These are phyloP conservation scores for Leucophora obtusa DNA, from an alignment of 2,888 invertebrate species.

Conservation along the genomic window DNA sequence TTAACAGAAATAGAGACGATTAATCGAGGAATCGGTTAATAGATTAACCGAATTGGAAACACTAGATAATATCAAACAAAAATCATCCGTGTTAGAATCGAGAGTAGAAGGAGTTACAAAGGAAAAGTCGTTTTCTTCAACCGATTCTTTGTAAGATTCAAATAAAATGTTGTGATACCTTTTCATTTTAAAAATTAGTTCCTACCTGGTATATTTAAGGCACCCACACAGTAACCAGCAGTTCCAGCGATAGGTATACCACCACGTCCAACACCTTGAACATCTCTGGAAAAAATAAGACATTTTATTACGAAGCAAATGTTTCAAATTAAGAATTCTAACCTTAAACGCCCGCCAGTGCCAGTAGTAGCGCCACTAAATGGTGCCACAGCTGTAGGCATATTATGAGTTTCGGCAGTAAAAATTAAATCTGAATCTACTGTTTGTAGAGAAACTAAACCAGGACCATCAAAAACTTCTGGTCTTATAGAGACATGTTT, in stretches of 20 bases:
- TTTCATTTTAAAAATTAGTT: too few species aligned
- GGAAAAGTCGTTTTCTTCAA: too few species aligned
- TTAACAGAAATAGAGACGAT: too few species aligned
- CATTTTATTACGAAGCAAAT: not conserved
- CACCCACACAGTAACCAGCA: constrained; percentile 97
- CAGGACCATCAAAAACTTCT: constrained; percentile 80
- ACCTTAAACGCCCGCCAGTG: constrained; percentile 92
- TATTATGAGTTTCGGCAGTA: constrained; percentile 99
- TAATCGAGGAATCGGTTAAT: too few species aligned
- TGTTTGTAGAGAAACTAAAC: constrained; percentile 81
- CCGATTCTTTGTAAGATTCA: too few species aligned
- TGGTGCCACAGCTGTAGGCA: constrained; percentile 97
- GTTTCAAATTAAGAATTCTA: not conserved
- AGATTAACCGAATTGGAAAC: too few species aligned
- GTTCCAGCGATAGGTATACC: constrained; percentile 96
- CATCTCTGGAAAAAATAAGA: constrained; percentile 82
- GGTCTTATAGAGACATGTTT: constrained; percentile 85
- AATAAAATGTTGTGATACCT: too few species aligned
- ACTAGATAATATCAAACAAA: too few species aligned
- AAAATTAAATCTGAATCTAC: constrained; percentile 93
- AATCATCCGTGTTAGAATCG: too few species aligned
- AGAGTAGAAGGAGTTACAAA: too few species aligned
- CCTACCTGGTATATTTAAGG: constrained; percentile 91
- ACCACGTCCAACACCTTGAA: constrained; percentile 96
- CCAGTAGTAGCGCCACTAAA: constrained; percentile 99